Evolutionary conservation across 1,140 invertebrate genomes (phyloP).

Genomic region (Dinothrombium tinctorium): DNA sequence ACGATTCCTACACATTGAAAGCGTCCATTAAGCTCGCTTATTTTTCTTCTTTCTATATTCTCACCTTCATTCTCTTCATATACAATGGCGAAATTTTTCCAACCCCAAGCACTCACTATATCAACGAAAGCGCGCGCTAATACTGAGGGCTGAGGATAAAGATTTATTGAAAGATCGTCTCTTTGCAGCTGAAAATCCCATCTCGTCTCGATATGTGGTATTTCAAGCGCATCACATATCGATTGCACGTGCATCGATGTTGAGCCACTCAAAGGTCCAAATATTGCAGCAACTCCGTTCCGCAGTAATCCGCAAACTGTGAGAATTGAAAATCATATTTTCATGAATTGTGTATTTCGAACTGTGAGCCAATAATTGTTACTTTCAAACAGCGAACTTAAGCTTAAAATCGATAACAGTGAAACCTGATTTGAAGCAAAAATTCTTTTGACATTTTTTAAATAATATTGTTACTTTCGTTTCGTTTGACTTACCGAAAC

Average conservation of each 20-base stretch:
- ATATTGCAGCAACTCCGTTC: slow-evolving; percentile 43
- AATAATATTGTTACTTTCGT: too few relatives aligned
- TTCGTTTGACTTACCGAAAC: too few relatives aligned
- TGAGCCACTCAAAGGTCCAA: slow-evolving; percentile 46
- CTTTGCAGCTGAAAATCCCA: slow-evolving; percentile 32
- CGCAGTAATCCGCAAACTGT: slow-evolving; percentile 32
- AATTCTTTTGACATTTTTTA: too few relatives aligned
- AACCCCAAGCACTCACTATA: slow-evolving; percentile 21
- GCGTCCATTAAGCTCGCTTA: not conserved
- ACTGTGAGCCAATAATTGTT: too few relatives aligned
- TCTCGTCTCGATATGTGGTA: slow-evolving; percentile 55
- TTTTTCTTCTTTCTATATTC: not conserved
- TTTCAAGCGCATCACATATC: slow-evolving; percentile 59
- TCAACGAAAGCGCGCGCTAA: slow-evolving; percentile 22
- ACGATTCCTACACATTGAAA: slow-evolving; percentile 14
- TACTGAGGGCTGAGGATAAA: slow-evolving; percentile 37
- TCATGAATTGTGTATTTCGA: not conserved
- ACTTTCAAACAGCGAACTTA: too few relatives aligned
- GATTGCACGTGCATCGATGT: slow-evolving; percentile 56
- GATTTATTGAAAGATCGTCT: slow-evolving; percentile 42
- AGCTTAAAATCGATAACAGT: not conserved
- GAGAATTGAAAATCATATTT: slow-evolving; percentile 8
- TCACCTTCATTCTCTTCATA: slow-evolving; percentile 29
- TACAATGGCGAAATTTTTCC: slow-evolving; percentile 23
- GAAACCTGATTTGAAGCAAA: not conserved